A percentile compares a stretch with the other conserved stretches of the same genome.
Evolutionary conservation across 1,140 invertebrate species (phyloP).

Genomic region (Drosophila tsacasi): DNA sequence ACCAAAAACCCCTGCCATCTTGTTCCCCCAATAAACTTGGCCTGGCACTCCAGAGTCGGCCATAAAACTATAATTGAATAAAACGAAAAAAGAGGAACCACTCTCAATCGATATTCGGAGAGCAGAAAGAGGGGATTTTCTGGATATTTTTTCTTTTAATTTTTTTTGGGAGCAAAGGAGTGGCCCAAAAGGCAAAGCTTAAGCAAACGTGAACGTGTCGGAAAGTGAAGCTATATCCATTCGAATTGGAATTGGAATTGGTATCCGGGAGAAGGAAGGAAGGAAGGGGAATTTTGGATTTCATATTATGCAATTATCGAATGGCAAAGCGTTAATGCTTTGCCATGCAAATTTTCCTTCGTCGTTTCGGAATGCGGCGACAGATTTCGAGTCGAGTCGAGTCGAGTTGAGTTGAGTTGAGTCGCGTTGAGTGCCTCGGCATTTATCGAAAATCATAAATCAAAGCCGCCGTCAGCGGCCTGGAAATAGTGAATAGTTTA

Average conservation of each 20-base stretch:
- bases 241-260: conserved; percentile 35
- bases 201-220: conserved; percentile 66
- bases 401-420: conserved; percentile 28
- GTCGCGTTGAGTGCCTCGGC: conserved; percentile 40
- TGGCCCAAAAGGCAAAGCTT: conserved; percentile 59
- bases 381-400: conserved; percentile 32
- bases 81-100: conserved; percentile 51
- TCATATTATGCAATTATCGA: conserved; percentile 70
- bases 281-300: conserved; percentile 47
- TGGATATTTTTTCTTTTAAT: background rate
- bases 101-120: conserved; percentile 68
- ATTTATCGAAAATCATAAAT: conserved; percentile 55
- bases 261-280: background rate
- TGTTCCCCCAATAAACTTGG: conserved; percentile 13
- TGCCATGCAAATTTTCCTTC: conserved; percentile 73
- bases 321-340: conserved; percentile 77
- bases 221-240: conserved; percentile 54
- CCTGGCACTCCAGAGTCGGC: conserved; percentile 41
- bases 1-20: background rate
- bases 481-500: conserved; percentile 44
- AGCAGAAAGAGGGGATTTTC: conserved; percentile 9
- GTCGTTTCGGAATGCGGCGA: conserved; percentile 64
- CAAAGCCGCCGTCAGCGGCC: conserved; percentile 43
- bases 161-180: conserved; percentile 33
- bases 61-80: conserved; percentile 78